Evolutionary conservation across 2,888 invertebrate species (phyloP).

Genomic region (Papilio gigon): DNA sequence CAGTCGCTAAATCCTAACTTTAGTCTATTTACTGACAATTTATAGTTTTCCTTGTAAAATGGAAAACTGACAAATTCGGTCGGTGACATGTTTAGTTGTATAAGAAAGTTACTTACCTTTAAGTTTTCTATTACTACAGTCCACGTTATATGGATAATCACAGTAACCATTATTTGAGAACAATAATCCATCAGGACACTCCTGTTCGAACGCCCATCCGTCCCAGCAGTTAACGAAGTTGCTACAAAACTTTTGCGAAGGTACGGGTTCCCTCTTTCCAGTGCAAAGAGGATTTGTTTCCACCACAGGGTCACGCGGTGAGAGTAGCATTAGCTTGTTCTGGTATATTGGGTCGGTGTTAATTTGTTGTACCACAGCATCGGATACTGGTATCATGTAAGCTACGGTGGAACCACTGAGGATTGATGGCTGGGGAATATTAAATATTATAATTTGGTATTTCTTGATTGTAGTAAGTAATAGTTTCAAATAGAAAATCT

Average conservation of each 20-base stretch:
- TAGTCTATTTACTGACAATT: no score
- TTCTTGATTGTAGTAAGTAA: no score
- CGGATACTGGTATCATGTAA: constrained; percentile 73
- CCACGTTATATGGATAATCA: constrained; percentile 84
- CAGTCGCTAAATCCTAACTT: neutral
- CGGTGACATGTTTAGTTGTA: neutral
- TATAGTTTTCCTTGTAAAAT: neutral
- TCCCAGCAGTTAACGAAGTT: constrained; percentile 89
- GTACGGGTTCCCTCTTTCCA: constrained; percentile 83
- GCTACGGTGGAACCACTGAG: constrained; percentile 59
- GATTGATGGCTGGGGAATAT: constrained; percentile 50
- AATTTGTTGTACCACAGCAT: constrained; percentile 68
- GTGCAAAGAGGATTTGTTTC: constrained; percentile 68
- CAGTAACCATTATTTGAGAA: constrained; percentile 84
- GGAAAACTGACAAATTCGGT: neutral
- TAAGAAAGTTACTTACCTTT: constrained; percentile 52
- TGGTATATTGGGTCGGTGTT: constrained; percentile 67
- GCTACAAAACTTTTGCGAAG: constrained; percentile 82
- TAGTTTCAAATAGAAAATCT: constrained; percentile 40
- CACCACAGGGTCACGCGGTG: constrained; percentile 60
- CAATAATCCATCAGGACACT: constrained; percentile 83
- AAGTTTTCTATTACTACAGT: constrained; percentile 81
- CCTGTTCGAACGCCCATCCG: constrained; percentile 84
- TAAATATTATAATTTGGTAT: no score
- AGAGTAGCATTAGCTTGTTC: constrained; percentile 61